These are phyloP conservation scores for Neogale vison DNA, from an alignment of 2,113 vertebrate genomes.

Conservation along the genomic window DNA sequence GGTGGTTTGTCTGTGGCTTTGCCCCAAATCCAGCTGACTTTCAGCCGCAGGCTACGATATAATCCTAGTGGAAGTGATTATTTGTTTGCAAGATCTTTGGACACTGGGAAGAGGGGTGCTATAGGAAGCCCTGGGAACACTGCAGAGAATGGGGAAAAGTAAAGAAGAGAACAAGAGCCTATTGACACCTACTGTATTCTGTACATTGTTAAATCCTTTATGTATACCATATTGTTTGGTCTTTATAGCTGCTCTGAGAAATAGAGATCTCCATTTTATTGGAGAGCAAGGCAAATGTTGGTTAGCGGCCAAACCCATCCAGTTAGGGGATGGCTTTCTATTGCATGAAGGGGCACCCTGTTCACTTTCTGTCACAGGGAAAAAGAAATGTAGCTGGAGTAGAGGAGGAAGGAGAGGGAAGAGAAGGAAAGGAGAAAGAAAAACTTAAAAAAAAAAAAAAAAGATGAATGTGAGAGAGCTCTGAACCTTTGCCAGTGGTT, in stretches of 20 bases:
- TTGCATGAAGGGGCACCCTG: neutral
- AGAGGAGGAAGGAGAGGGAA: neutral
- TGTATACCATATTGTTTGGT: neutral
- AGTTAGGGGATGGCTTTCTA: neutral
- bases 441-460: neutral
- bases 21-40: neutral
- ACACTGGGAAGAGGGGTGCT: neutral
- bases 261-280: neutral
- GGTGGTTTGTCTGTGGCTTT: neutral
- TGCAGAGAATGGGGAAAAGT: neutral
- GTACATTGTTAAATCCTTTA: neutral
- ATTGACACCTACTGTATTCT: neutral
- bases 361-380: neutral
- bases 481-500: neutral
- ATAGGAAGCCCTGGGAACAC: neutral
- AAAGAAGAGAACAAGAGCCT: neutral
- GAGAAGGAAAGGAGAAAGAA: neutral
- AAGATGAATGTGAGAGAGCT: neutral
- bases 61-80: neutral
- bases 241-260: neutral
- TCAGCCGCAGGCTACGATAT: rapidly evolving
- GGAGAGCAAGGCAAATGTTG: neutral
- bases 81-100: neutral
- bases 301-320: neutral
- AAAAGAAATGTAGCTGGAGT: neutral